Evolutionary conservation across 2,888 invertebrate species (phyloP), one percentile per base, ranked within the genome.

Genomic region (Orthosia incerta): DNA sequence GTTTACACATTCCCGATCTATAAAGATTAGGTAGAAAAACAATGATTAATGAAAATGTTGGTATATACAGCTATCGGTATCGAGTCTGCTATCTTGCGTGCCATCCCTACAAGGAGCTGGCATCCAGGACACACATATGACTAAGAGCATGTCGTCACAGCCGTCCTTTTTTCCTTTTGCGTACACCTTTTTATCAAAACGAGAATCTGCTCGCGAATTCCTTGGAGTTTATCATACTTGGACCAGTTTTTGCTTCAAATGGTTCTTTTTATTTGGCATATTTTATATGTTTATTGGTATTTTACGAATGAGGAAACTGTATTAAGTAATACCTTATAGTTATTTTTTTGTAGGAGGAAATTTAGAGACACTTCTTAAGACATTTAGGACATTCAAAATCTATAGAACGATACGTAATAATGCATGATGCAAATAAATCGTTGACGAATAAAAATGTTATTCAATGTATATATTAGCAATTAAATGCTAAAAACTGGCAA

Each of bases 111-210:
- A 76, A 53, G 76, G 80, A 16, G n/a, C 9, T 39, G 60, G 39
- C 48, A 53, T 69, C 59, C 76, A 80, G 76, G 67, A 55, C 56
- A 45, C 18, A 1, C n/a, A 18, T 13, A 59, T 82, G 78, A 82
- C 74, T 81, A 78, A 81, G 64, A 46, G 57, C 26, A 69, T 76
- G 71, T 67, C 76, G 70, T 73, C 63, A 71, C 60, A 50, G 39
- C 53, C 2, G 18, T 71, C 50, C 39, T 39, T 62, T 71, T 60
- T 61, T 26, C 78, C 61, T 68, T 71, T 73, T 80, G 56, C 45
- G 66, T 46, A 53, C 57, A 39, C 51, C 26, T 55, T 46, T 59
- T 64, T 64, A 57, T 55, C 53, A 64, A 67, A 70, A 70, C 81
- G 51, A 67, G 69, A 50, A 73, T 73, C 69, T 48, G 77, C 55